Base-by-base conservation (phyloP, 2,113 vertebrate species). In the Pseudois nayaur region DNA sequence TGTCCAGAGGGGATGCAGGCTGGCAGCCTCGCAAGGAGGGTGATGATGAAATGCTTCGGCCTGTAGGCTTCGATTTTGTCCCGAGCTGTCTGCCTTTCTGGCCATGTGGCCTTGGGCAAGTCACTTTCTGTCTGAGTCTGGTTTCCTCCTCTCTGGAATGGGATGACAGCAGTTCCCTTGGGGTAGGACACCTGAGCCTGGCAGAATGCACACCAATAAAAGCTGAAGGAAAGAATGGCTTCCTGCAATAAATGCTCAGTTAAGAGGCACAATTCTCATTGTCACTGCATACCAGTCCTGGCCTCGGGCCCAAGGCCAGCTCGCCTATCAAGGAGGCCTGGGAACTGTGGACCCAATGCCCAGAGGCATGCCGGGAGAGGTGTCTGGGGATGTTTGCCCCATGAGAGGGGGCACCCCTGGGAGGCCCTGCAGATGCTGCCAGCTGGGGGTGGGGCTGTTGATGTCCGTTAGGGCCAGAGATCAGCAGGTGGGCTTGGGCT, bases 121-220 rank as follows among this genome's bases (percentile, higher is more conserved):
- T 95, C 94, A 95, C 48, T 96, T 74, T 94, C 43, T 94, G 19
- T 79, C 81, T 31, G n/a, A 87, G 87, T 79, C 23, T 87, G 62
- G 48, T 71, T 45, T 93, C 74, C 60, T 48, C 45, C 40, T 85
- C 29, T 83, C 84, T 91, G 79, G 87, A 71, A 87, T 45, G 40
- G 31, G 31, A 64, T 90, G 40, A 52, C 0, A 10, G 0, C 87
- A 23, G 43, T 50, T 95, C 19, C 85, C 54, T 67, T 54, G 48
- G 89, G 87, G 89, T 52, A 40, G 83, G n/a, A 27, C 31, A 31
- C 33, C 74, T 31, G 40, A 74, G 36, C 25, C 84, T 71, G n/a
- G 17, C 54, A 50, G 78, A 71, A 78, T 17, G 40, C 55, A 55
- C 19, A 29, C 21, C 27, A 59, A 74, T 88, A 74, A 48, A 84